Evolutionary conservation across 2,113 vertebrate genomes (phyloP).

Genomic region (Bubalus kerabau): DNA sequence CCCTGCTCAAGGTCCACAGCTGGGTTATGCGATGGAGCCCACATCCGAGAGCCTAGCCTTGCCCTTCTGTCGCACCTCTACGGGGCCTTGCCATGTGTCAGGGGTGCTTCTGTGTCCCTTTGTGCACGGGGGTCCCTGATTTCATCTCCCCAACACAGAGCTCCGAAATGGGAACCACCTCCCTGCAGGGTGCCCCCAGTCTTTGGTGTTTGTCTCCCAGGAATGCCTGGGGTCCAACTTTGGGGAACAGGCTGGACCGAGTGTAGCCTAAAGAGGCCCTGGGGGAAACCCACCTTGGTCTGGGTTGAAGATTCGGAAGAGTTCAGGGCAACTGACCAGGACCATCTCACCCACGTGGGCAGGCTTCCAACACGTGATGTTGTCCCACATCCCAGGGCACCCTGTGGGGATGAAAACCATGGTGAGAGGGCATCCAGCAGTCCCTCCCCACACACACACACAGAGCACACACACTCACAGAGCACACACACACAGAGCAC

Average conservation of each 20-base stretch:
- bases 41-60: neutral
- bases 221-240: neutral
- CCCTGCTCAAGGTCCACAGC: neutral
- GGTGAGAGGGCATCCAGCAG: neutral
- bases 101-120: neutral
- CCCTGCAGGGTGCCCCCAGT: fast-evolving
- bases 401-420: constrained; percentile 67
- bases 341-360: constrained; percentile 87
- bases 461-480: neutral
- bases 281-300: constrained; percentile 85
- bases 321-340: constrained; percentile 89
- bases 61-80: fast-evolving
- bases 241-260: neutral
- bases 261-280: neutral
- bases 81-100: fast-evolving
- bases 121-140: fast-evolving
- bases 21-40: neutral
- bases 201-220: neutral
- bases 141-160: neutral
- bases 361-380: constrained; percentile 95
- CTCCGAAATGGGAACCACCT: fast-evolving
- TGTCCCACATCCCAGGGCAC: constrained; percentile 97
- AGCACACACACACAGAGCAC: neutral
- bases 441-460: no score
- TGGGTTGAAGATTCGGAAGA: constrained; percentile 89